Evolutionary conservation across 2,797 vertebrate species (phyloP), one percentile per base, ranked within the genome.

Genomic region (Nyctalus aviator): DNA sequence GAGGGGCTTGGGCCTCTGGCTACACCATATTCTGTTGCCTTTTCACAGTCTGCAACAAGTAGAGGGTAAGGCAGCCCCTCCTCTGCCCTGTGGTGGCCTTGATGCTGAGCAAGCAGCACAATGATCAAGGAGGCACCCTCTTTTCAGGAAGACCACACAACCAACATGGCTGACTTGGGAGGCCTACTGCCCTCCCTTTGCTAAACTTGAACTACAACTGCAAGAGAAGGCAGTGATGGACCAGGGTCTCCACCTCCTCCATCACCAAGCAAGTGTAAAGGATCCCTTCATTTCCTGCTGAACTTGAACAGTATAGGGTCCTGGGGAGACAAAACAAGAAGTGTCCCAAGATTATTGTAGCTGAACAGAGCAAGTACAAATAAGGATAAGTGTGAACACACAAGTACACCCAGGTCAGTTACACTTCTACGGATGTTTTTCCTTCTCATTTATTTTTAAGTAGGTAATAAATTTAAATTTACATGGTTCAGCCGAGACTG

Each of bases 381-480:
- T 79, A 75, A 83, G 48, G 27, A 72, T 37, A 41, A 20, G n/a
- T 68, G 23, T 87, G 55, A 87, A 85, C 53, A 94, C 3, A 48
- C 10, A 53, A 73, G 48, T 20, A 73, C 35, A 44, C 35, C 11
- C 53, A 59, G 32, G 11, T 85, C 50, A 78, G 30, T 55, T 88
- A 59, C 5, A 71, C 10, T 68, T 83, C 8, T 85, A 59, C 55
- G 32, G 25, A 41, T 59, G 11, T 35, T 30, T 73, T 78, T 55
- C 8, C 79, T 55, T 6, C 77, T 66, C 35, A 17, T 88, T 93
- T 92, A 25, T 87, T 72, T 50, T 62, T 55, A 81, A 90, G 46
- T 85, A 79, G 59, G 35, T 50, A 91, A 76, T 91, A 82, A 25
- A 72, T 93, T 87, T 68, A 90, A 48, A 77, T 66, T 17, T 83